Evolutionary conservation across 1,140 invertebrate genomes (phyloP).

Genomic region (Armadillidium nasatum): DNA sequence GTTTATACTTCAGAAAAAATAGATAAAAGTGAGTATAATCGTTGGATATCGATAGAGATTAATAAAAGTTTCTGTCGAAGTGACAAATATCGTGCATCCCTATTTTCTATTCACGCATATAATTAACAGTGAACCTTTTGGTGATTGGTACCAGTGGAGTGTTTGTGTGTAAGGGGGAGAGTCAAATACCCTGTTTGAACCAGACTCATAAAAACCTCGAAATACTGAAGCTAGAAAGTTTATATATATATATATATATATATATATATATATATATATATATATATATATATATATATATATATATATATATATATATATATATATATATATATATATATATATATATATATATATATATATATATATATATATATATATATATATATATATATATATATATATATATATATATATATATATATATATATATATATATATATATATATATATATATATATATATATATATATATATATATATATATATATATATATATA

Average conservation of each 20-base stretch:
- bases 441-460: not conserved
- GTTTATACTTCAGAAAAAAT: too few relatives aligned
- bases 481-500: not conserved
- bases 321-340: not conserved
- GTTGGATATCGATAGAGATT: too few relatives aligned
- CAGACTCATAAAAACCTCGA: too few relatives aligned
- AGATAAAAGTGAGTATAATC: too few relatives aligned
- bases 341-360: not conserved
- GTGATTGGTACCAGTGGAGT: too few relatives aligned
- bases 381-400: not conserved
- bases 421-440: not conserved
- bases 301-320: not conserved
- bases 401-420: not conserved
- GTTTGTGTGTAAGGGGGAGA: too few relatives aligned
- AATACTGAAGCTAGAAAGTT: too few relatives aligned
- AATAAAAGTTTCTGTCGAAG: too few relatives aligned
- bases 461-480: not conserved
- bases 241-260: conserved; percentile 1
- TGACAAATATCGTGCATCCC: too few relatives aligned
- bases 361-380: not conserved
- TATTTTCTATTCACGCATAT: too few relatives aligned
- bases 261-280: conserved; percentile 15
- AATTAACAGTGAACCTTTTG: too few relatives aligned
- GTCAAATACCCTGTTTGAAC: too few relatives aligned
- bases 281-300: conserved; percentile 7